Conservation (phyloP, 2,888 invertebrate species). For the Syrphus vitripennis region DNA sequence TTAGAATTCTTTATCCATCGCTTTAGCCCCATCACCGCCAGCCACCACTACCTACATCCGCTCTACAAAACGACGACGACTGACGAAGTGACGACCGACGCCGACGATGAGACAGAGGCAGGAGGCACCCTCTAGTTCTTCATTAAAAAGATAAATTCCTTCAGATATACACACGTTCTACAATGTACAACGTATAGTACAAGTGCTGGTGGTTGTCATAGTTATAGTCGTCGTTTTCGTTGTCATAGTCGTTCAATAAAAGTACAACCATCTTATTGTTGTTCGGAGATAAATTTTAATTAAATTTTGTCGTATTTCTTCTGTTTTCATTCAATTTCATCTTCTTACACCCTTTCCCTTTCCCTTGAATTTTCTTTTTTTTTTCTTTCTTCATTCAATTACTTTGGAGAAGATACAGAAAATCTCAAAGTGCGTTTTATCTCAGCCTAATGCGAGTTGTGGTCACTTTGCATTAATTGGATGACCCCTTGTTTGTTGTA, state of each 20-base stretch:
- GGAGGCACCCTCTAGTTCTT: conserved; percentile 60
- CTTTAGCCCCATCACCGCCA: neutral
- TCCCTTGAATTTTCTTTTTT: neutral
- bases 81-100: too few relatives aligned
- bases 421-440: conserved; percentile 54
- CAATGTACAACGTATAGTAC: neutral
- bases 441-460: conserved; percentile 4
- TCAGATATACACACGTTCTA: conserved; percentile 42
- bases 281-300: conserved; percentile 64
- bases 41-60: conserved; percentile 21
- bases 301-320: conserved; percentile 56
- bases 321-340: conserved; percentile 11
- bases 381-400: neutral
- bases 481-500: neutral
- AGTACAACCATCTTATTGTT: conserved; percentile 62
- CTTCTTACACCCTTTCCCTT: neutral
- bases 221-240: conserved; percentile 22
- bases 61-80: conserved; percentile 30
- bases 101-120: too few relatives aligned
- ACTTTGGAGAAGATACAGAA: neutral
- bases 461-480: conserved; percentile 27
- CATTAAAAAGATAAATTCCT: conserved; percentile 68
- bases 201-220: too few relatives aligned
- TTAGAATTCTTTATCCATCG: conserved; percentile 44
- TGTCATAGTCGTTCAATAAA: conserved; percentile 36